Conservation (phyloP, 1,140 invertebrate genomes). For the Papilio polyxenes region DNA sequence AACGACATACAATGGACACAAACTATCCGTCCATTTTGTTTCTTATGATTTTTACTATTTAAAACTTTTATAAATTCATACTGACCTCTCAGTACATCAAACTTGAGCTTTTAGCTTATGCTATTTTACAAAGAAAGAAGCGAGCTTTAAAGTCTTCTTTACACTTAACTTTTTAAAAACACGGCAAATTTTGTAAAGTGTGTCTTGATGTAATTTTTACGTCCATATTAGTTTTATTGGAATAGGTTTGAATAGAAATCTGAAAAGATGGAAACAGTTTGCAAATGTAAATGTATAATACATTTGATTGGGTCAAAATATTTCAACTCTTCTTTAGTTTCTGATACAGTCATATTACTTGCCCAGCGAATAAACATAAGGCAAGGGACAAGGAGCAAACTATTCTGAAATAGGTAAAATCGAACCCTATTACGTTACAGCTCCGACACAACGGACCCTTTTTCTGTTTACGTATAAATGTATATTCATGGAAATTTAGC, state of each 20-base stretch:
- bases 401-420: slow-evolving; percentile 17
- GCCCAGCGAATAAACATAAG: not conserved
- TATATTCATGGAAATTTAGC: slow-evolving; percentile 6
- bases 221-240: too few species aligned
- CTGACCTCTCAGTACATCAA: too few species aligned
- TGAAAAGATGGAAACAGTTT: not conserved
- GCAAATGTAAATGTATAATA: not conserved
- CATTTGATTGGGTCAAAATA: not conserved
- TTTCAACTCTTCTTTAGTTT: not conserved
- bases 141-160: not conserved
- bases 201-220: too few species aligned
- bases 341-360: not conserved
- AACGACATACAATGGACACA: not conserved
- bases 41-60: not conserved
- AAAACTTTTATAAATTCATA: not conserved
- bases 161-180: too few species aligned
- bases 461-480: slow-evolving; percentile 2
- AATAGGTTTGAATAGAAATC: too few species aligned
- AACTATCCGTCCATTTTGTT: not conserved
- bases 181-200: too few species aligned
- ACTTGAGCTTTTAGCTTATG: too few species aligned
- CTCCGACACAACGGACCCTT: not conserved
- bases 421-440: slow-evolving; percentile 17
- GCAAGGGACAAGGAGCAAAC: not conserved
- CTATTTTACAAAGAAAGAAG: too few species aligned